Conservation (phyloP, 30 jellyfish, hydroid and myxozoan species). For the Cassiopea xamachana region DNA sequence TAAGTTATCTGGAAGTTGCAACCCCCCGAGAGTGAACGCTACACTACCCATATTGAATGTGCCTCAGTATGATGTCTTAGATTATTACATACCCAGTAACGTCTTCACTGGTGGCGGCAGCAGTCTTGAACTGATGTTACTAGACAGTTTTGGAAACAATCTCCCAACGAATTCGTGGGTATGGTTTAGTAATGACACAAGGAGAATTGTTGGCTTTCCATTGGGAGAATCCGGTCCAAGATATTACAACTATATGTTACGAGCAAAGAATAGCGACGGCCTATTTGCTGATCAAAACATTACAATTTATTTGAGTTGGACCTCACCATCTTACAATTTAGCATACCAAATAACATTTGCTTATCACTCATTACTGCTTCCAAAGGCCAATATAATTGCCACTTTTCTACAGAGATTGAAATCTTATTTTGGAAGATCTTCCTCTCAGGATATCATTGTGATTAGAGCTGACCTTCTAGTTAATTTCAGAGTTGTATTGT, state of each 20-base stretch:
- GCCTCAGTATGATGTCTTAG: conserved; percentile 57
- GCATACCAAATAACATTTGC: conserved; percentile 38
- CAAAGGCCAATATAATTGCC: conserved; percentile 41
- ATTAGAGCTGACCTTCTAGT: conserved; percentile 30
- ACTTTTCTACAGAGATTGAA: conserved; percentile 44
- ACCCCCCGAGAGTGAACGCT: conserved; percentile 70
- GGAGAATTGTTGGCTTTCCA: conserved; percentile 82
- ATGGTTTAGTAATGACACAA: conserved; percentile 59
- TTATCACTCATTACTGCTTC: conserved; percentile 6
- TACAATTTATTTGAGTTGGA: conserved; percentile 25
- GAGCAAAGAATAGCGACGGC: conserved; percentile 69
- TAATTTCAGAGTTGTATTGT: conserved; percentile 26
- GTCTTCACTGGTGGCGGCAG: conserved; percentile 63
- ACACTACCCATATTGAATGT: conserved; percentile 74
- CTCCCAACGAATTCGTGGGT: conserved; percentile 73
- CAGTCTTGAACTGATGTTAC: conserved; percentile 28
- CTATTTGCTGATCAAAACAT: conserved; percentile 64
- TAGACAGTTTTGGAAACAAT: conserved; percentile 42
- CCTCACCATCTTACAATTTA: conserved; percentile 61
- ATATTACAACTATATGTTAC: conserved; percentile 19
- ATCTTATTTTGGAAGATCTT: conserved; percentile 52
- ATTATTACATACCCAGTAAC: conserved; percentile 59
- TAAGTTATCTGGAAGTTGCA: conserved; percentile 47
- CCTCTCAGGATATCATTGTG: conserved; percentile 35
- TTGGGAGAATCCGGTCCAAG: conserved; percentile 15